Percentiles rank a stretch among this genome's conserved stretches.
Conservation (phyloP, 2,113 vertebrate genomes). For the Sardina pilchardus region DNA sequence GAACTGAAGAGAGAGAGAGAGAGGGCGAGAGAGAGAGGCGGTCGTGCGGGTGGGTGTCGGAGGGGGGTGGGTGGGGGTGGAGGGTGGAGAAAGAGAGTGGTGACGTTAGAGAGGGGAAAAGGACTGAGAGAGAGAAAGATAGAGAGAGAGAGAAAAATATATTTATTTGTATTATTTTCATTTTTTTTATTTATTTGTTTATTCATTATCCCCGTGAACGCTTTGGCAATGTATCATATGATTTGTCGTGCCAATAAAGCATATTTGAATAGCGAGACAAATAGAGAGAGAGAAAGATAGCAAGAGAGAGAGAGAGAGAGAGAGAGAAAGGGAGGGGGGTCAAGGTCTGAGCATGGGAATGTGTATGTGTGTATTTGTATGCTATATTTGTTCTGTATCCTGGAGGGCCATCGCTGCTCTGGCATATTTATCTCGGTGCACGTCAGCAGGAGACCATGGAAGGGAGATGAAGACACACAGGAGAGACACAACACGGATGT, state of each 20-base stretch:
- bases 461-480: neutral
- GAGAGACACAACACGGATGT: neutral
- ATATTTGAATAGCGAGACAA: neutral
- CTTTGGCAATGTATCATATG: too few relatives aligned
- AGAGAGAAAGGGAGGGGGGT: neutral
- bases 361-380: conserved; percentile 25
- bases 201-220: too few relatives aligned
- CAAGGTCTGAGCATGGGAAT: neutral
- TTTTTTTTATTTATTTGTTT: too few relatives aligned
- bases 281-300: neutral
- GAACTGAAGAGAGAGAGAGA: neutral
- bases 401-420: neutral
- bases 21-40: neutral
- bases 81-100: conserved; percentile 22
- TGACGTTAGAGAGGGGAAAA: neutral
- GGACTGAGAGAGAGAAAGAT: neutral
- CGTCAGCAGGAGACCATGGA: too few relatives aligned
- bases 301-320: neutral
- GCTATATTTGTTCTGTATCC: neutral
- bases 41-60: too few relatives aligned
- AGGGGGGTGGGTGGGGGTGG: neutral
- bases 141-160: neutral
- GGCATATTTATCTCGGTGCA: neutral
- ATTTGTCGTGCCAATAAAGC: too few relatives aligned
- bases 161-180: too few relatives aligned